Evolutionary conservation across 2,797 vertebrate genomes (phyloP).

Genomic region (Megaceryle alcyon): DNA sequence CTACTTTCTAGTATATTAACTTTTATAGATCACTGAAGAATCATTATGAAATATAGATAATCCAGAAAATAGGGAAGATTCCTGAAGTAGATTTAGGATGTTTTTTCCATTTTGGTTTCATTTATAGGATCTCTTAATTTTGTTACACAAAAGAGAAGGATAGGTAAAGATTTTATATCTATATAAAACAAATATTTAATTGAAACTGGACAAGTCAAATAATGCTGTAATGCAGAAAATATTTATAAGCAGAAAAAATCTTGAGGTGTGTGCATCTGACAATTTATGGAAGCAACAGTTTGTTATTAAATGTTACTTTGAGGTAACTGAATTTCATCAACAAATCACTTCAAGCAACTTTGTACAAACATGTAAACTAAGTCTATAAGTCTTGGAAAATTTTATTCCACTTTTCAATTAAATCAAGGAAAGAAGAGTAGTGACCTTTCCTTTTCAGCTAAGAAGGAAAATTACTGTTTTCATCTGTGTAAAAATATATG

Average conservation of each 20-base stretch:
- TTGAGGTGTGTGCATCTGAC: neutral
- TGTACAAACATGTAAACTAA: neutral
- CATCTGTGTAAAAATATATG: neutral
- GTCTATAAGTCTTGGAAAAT: neutral
- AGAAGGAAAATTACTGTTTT: neutral
- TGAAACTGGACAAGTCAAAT: neutral
- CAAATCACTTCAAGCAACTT: neutral
- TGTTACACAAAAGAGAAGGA: neutral
- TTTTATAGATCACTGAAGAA: constrained; percentile 45
- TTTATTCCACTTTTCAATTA: neutral
- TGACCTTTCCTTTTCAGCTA: neutral
- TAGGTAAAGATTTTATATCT: neutral
- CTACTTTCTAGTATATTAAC: constrained; percentile 40
- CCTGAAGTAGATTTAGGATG: neutral
- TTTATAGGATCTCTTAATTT: neutral
- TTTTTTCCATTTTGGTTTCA: neutral
- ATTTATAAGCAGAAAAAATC: neutral
- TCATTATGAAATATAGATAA: neutral
- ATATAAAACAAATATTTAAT: neutral
- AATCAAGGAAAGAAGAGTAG: neutral
- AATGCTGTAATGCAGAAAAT: neutral
- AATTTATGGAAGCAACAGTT: neutral
- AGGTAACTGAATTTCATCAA: neutral
- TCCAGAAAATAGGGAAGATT: neutral
- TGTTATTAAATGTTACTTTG: neutral